Base-by-base conservation (phyloP, 2,888 invertebrate species). In the Eilema griseolum region DNA sequence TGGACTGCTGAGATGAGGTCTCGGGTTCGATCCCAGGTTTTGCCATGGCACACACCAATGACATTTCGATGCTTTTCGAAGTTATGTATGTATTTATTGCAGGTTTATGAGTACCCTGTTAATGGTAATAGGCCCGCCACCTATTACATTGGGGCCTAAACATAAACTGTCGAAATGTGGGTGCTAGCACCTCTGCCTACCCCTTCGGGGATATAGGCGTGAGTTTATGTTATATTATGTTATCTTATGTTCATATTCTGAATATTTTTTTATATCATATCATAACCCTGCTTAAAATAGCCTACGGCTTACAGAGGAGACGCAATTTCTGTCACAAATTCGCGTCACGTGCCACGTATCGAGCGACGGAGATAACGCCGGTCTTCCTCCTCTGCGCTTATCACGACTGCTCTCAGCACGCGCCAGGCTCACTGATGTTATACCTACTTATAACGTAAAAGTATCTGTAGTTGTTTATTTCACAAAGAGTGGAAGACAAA, bases 281-380 rank as follows among this genome's bases (percentile, higher is more conserved):
- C 41, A 41, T 26, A 62, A 41, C 3, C 24, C 31, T 23, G 28
- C 31, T 56, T 26, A 65, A 65, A 56, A 65, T 28, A n/a, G 23
- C 31, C 28, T 14, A 23, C 31, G 52, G 31, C 23, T 52, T 65
- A 62, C 70, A 69, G 16, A 28, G 23, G 61, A 24, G 12, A 16
- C 66, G 64, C 72, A 71, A 79, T 72, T 64, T 41, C 70, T 56
- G 71, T 78, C 82, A 74, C 61, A 73, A 75, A 91, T 92, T 91
- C 91, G 61, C 72, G 76, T 87, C 91, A 88, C 92, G 91, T 86
- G 63, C 37, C 61, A 66, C 75, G 82, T 92, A 92, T 93, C 90
- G 92, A 93, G 87, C 93, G 91, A 86, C 89, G 77, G 71, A 87
- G 88, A 90, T 88, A 89, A 87, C 80, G 77, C 76, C 72, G 61